phyloP scores from a whole-genome alignment of 2,888 invertebrate species.

The Euclidia mi region DNA sequence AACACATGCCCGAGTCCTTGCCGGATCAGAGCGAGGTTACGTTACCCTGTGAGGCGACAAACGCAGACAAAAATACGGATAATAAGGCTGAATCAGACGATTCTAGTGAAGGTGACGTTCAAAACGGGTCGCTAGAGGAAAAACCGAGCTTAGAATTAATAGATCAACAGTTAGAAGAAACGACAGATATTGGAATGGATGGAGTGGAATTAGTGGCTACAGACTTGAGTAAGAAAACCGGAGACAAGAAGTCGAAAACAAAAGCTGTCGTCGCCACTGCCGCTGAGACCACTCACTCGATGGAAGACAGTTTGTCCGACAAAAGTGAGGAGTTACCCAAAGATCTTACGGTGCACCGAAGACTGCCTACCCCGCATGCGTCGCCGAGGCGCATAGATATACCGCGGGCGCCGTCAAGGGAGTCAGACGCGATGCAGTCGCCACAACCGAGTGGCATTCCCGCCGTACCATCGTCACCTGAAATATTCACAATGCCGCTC shows the following conservation, averaged over 20 bases:
- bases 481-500: constrained; percentile 89
- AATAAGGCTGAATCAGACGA: constrained; percentile 38
- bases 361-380: constrained; percentile 79
- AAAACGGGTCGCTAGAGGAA: constrained; percentile 43
- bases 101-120: constrained; percentile 41
- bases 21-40: constrained; percentile 70
- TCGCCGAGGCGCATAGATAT: constrained; percentile 85
- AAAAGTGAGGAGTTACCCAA: constrained; percentile 90
- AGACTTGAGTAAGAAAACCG: constrained; percentile 87
- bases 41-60: constrained; percentile 55
- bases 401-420: constrained; percentile 91
- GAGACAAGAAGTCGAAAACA: constrained; percentile 63
- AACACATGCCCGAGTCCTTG: constrained; percentile 53
- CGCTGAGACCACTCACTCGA: constrained; percentile 66
- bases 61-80: constrained; percentile 22
- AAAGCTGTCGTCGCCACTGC: constrained; percentile 54
- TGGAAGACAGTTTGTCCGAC: constrained; percentile 77
- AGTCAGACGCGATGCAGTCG: constrained; percentile 93
- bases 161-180: constrained; percentile 9
- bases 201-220: constrained; percentile 88
- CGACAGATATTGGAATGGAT: constrained; percentile 50
- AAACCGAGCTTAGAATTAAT: constrained; percentile 18
- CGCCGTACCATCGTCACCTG: constrained; percentile 92
- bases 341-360: constrained; percentile 90
- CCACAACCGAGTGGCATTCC: constrained; percentile 93